A percentile compares a stretch with the other conserved stretches of the same genome.
These are phyloP conservation scores for Vultur gryphus DNA, from an alignment of 2,797 vertebrate species.

Conservation along the genomic window DNA sequence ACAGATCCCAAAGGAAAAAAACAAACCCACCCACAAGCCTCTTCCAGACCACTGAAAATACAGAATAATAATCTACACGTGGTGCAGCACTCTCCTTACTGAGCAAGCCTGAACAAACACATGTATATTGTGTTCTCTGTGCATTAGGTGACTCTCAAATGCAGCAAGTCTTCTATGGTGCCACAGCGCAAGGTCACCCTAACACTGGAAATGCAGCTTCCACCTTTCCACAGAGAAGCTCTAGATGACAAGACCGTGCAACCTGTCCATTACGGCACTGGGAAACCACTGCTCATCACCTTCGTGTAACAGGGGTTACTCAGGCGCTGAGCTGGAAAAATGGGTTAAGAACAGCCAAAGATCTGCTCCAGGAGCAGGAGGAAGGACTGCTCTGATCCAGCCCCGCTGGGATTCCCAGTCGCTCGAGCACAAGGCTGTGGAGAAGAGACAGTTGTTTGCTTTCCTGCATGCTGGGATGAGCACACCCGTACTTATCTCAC, in stretches of 20 bases:
- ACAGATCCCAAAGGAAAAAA: not conserved
- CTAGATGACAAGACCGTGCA: not conserved
- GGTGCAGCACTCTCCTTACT: not conserved
- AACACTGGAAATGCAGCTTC: not conserved
- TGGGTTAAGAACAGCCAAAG: not conserved
- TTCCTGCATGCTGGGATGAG: not conserved
- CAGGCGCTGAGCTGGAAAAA: not conserved
- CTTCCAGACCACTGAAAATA: not conserved
- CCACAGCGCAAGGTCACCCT: not conserved
- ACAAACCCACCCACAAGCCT: not conserved
- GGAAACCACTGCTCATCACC: not conserved
- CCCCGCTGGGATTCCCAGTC: not conserved
- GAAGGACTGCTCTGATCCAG: not conserved
- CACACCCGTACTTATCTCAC: not conserved
- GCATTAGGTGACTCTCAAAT: not conserved
- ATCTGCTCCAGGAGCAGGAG: not conserved
- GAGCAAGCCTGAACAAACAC: not conserved
- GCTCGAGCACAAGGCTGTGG: not conserved
- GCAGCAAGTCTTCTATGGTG: not conserved
- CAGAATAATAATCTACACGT: not conserved
- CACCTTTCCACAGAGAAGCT: not conserved
- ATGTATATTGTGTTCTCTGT: rapidly evolving
- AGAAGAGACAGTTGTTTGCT: not conserved
- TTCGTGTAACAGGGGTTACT: not conserved
- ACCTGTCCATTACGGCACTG: not conserved